Evolutionary conservation across 2,888 invertebrate species (phyloP).

Genomic region (Luperina nickerlii): DNA sequence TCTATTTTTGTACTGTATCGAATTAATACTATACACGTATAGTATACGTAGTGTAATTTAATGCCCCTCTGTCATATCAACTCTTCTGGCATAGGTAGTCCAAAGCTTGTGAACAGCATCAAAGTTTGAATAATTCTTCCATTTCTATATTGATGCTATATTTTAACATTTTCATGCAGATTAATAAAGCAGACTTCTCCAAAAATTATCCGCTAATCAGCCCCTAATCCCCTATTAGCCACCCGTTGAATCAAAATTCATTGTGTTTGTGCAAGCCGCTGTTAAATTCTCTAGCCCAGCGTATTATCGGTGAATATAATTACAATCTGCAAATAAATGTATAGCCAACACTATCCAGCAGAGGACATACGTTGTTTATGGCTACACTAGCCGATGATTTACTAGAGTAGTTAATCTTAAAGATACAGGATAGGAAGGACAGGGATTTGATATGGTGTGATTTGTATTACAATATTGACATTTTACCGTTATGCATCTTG

Average conservation of each 20-base stretch:
- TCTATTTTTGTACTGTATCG: too few species aligned
- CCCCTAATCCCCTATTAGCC: not conserved
- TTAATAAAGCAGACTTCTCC: not conserved
- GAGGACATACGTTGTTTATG: conserved; percentile 61
- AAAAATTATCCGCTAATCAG: not conserved
- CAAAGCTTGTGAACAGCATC: not conserved
- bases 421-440: conserved; percentile 8
- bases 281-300: conserved; percentile 34
- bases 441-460: not conserved
- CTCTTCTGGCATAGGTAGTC: too few species aligned
- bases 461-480: not conserved
- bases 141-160: not conserved
- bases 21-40: too few species aligned
- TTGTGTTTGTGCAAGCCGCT: conserved; percentile 12
- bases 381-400: conserved; percentile 60
- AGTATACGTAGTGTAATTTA: too few species aligned
- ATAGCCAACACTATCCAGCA: conserved; percentile 18
- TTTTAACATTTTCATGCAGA: not conserved
- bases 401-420: conserved; percentile 49
- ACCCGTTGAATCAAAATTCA: conserved; percentile 8
- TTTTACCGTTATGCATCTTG: not conserved
- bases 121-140: not conserved
- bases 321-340: conserved; percentile 40
- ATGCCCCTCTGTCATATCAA: too few species aligned
- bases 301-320: conserved; percentile 42